Evolutionary conservation across 1,140 invertebrate genomes (phyloP).

Genomic region (Eriocheir sinensis): DNA sequence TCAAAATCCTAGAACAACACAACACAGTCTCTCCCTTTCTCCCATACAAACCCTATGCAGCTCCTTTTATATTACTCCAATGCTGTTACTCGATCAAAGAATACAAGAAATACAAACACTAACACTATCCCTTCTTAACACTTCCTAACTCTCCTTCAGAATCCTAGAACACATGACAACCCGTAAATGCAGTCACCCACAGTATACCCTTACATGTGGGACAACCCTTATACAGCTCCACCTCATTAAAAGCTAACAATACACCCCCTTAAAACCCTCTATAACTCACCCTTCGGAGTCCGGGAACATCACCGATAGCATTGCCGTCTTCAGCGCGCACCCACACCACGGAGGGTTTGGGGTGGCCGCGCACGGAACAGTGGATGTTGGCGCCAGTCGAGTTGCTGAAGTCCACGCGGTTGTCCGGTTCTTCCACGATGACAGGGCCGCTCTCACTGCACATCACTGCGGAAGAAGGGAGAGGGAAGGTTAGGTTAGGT

Average conservation of each 20-base stretch:
- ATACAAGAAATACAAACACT: neutral
- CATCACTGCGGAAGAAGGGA: constrained; percentile 36
- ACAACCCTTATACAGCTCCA: too few species aligned
- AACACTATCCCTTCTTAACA: too few species aligned
- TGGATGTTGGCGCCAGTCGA: constrained; percentile 95
- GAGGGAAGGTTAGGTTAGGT: neutral
- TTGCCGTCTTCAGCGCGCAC: constrained; percentile 90
- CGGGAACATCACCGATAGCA: constrained; percentile 93
- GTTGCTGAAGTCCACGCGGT: constrained; percentile 95
- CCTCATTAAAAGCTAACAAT: too few species aligned
- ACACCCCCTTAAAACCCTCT: too few species aligned
- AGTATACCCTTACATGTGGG: too few species aligned
- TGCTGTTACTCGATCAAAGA: neutral
- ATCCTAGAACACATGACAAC: too few species aligned
- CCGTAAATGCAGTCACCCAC: too few species aligned
- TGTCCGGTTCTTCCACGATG: constrained; percentile 95
- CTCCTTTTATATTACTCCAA: neutral
- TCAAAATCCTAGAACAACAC: too few species aligned
- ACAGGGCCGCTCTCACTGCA: constrained; percentile 87
- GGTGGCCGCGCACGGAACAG: constrained; percentile 94
- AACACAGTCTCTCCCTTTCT: too few species aligned
- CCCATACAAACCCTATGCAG: too few species aligned
- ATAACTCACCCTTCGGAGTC: constrained; percentile 88
- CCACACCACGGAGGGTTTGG: constrained; percentile 96
- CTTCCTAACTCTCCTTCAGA: too few species aligned